Evolutionary conservation across 1,140 invertebrate species (phyloP), one percentile per base, ranked within the genome.

Genomic region (Hesperophylax magnus): DNA sequence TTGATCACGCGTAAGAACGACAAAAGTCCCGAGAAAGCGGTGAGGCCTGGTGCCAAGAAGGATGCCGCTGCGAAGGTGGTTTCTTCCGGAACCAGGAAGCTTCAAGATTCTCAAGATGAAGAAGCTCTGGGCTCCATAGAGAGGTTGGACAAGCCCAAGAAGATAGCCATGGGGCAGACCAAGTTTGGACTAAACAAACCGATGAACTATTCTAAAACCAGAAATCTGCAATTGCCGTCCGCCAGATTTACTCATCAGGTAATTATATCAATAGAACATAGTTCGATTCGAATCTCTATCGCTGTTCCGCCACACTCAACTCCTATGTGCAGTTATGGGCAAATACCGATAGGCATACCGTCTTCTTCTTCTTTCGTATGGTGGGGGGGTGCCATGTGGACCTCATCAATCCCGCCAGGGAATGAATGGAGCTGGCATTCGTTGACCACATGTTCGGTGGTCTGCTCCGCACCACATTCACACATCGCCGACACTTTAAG

Each of bases 181-280:
- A 87, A 86, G 78, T 89, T 88, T 82, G 88, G 88, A 9, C 78
- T 90, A 34, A 87, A 87, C 17, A 90, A 90, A 85, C 85, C 88
- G 80, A 87, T 89, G 7, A 88, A 90, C 76, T 87, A 86, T 20
- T 81, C 89, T 31, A 90, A 90, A 22, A 27, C 69, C 3, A 88
- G 88, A 80, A 85, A 88, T 81, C 86, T 90, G 81, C 87, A 89
- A 84, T 84, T 90, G 84, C 86, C 89, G 0, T 87, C 89, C 5
- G 88, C 88, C 15, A 85, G 89, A 67, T 90, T 89, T 88, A 87
- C 80, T 2, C 80, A 88, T 71, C 89, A 90, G 88, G 89, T 90
- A 84, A 88, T n/a, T 14, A 47, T 47, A 47, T 47, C 9, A 39
- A 39, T 39, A 8, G 0, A 39, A 39, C 1, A 39, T 39, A 8